Evolutionary conservation across 2,113 vertebrate species (phyloP), one percentile per base, ranked within the genome.

Genomic region (Calyptomena viridis): DNA sequence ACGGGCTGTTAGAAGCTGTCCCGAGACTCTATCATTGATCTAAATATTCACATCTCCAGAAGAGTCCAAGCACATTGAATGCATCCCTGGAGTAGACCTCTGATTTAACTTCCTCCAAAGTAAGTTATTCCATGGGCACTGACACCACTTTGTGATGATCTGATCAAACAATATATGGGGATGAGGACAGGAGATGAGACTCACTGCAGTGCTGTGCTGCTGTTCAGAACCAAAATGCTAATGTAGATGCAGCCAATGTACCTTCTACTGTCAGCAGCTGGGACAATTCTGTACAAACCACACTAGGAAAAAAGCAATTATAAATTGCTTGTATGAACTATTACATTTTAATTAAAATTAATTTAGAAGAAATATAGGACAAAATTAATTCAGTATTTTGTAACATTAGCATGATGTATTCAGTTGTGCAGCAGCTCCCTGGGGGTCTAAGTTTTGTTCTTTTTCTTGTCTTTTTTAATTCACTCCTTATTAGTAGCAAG

Each of bases 311-410:
- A 93, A 82, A 56, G 14, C 64, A 59, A 72, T 49, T 84, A 73
- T 17, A 40, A 92, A 33, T 53, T 58, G 58, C 13, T 85, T 46
- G 53, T 53, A 49, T 46, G 21, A 90, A 82, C 9, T 30, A 83
- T 35, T 44, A 68, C 10, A 8, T 37, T 91, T 88, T 79, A 85
- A 93, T 93, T 75, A 23, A 76, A 85, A 88, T 69, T 94, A 53
- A 73, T 93, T 87, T 90, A 53, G 37, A 95, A 74, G 42, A 93
- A 94, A 85, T 59, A 90, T 6, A 77, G 35, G 35, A 81, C 50
- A 89, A 93, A 93, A 92, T 77, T 80, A 80, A 88, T 71, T 74
- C 71, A 50, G 23, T 40, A 60, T 71, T 88, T 87, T 80, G 30
- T 94, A 92, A 77, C 2, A 8, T 30, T 78, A 50, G 49, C 22